Base-by-base conservation (phyloP, 2,113 vertebrate genomes). In the Nannobrachium achirus region DNA sequence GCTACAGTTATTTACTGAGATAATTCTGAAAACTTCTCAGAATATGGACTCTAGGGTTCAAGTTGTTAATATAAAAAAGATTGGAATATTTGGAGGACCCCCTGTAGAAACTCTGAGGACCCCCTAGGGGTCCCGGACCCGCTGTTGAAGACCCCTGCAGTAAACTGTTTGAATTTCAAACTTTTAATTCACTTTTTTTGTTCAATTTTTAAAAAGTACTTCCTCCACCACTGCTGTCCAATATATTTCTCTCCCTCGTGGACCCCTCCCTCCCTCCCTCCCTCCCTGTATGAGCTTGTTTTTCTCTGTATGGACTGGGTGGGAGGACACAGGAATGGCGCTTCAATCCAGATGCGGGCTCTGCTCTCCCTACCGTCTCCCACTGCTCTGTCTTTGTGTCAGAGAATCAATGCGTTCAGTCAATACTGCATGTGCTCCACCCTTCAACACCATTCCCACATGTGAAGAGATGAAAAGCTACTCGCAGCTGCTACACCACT, bases 401-500 rank as follows among this genome's bases (percentile, higher is more conserved):
- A 33, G 39, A 56, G 66, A 83, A 82, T 73, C 58, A 52, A 45
- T 73, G 71, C 69, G 70, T 67, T 86, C 76, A 81, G 81, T 86
- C 76, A 59, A 53, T 62, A 33, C 25, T 33, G 25, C 25, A 41
- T 62, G 52, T 70, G 71, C 63, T 56, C 64, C 65, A 69, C 66
- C 65, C 67, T 78, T 81, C 59, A 71, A 61, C 78, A 56, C 75
- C 63, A 69, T 78, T 81, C 73, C 73, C 66, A 71, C 48, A 66
- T 78, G 66, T 61, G 51, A 56, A 46, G 49, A 64, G 81, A 78
- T 76, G 76, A 80, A 80, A 83, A 85, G 53, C 20, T 68, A 76
- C 79, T 84, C 80, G 85, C 75, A 82, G 80, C 65, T 78, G 79
- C 70, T 75, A 63, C 25, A 33, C 73, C 76, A 81, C 80, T 80